A percentile compares a stretch with the other conserved stretches of the same genome.
Evolutionary conservation across 2,888 invertebrate genomes (phyloP).

Genomic region (Cataglyphis altisquamis): DNA sequence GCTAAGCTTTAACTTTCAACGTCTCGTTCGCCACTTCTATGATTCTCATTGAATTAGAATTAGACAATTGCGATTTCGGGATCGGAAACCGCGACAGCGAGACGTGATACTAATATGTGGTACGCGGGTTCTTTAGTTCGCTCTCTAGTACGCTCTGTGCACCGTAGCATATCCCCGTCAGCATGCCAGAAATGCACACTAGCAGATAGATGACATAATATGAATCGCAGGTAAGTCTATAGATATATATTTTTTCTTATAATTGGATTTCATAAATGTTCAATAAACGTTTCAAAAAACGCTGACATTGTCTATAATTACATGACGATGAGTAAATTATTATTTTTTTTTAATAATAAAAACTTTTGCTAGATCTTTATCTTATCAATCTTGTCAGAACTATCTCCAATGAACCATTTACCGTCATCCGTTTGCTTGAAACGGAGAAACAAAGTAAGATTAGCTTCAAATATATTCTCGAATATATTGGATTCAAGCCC

Average conservation of each 20-base stretch:
- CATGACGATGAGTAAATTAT: neutral
- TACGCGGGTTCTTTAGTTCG: conserved; percentile 31
- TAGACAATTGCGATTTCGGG: neutral
- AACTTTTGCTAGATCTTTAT: conserved; percentile 38
- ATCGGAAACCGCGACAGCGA: neutral
- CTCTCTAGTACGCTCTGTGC: conserved; percentile 10
- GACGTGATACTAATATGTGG: conserved; percentile 48
- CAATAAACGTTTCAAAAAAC: conserved; percentile 1
- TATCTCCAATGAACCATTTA: neutral
- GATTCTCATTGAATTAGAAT: neutral
- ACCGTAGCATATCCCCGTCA: conserved; percentile 20
- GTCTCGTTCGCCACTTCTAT: conserved; percentile 9
- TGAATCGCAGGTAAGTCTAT: conserved; percentile 31
- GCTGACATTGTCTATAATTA: neutral
- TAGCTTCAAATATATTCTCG: too few relatives aligned
- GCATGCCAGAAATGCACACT: conserved; percentile 45
- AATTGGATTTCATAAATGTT: conserved; percentile 2
- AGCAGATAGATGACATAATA: conserved; percentile 14
- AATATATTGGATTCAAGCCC: neutral
- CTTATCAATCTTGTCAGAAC: conserved; percentile 35
- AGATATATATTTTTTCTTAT: neutral
- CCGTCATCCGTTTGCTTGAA: neutral
- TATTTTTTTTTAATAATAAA: conserved; percentile 5
- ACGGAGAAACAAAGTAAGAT: conserved; percentile 18
- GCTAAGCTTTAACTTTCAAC: conserved; percentile 16